A percentile compares a stretch with the other conserved stretches of the same genome.
phyloP scores from a whole-genome alignment of 2,113 vertebrate genomes.

The Limanda limanda region DNA sequence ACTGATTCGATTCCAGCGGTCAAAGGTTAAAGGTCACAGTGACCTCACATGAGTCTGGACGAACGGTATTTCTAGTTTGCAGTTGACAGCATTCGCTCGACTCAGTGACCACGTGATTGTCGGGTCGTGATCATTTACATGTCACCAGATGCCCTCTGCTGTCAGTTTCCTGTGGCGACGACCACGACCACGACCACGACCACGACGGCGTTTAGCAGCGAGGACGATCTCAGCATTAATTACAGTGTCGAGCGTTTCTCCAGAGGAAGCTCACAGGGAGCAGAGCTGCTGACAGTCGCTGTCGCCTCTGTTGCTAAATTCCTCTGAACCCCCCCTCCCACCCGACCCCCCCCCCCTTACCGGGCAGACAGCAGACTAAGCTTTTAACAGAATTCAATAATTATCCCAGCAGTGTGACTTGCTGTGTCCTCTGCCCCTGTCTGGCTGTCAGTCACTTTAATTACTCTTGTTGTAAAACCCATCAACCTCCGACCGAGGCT shows the following conservation, averaged over 20 bases:
- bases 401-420: slow-evolving; percentile 41
- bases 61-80: too few relatives aligned
- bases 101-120: too few relatives aligned
- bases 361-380: slow-evolving; percentile 10
- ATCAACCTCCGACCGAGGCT: slow-evolving; percentile 42
- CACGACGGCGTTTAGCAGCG: too few relatives aligned
- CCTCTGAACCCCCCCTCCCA: slow-evolving; percentile 29
- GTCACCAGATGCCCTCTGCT: too few relatives aligned
- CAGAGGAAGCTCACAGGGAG: slow-evolving; percentile 5
- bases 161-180: too few relatives aligned
- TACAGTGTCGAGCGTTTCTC: not conserved
- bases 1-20: too few relatives aligned
- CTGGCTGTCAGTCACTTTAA: slow-evolving; percentile 65
- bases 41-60: too few relatives aligned
- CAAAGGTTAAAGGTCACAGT: too few relatives aligned
- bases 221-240: not conserved
- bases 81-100: too few relatives aligned
- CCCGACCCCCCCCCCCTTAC: not conserved
- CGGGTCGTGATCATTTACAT: too few relatives aligned
- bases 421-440: slow-evolving; percentile 32
- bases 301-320: slow-evolving; percentile 37
- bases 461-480: slow-evolving; percentile 63
- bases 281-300: not conserved
- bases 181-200: too few relatives aligned
- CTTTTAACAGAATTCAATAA: slow-evolving; percentile 66